Evolutionary conservation across 2,888 invertebrate species (phyloP), one percentile per base, ranked within the genome.

Genomic region (Venusia cambrica): DNA sequence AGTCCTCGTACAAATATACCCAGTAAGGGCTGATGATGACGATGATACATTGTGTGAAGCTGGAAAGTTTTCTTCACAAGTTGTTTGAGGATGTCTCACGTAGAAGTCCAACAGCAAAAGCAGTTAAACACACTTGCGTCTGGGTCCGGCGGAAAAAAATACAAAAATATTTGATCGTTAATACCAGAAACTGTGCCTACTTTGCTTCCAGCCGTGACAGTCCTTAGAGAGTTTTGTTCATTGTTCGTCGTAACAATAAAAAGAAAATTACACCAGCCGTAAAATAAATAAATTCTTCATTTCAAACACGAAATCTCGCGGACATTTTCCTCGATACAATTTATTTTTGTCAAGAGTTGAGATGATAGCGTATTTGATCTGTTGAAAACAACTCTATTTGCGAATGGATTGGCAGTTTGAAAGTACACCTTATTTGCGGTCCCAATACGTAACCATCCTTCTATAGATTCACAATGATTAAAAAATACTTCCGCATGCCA

Each of bases 191-290:
- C 19, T 29, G 33, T 16, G n/a, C n/a, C n/a, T n/a, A 6, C 22
- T 16, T 9, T 41, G 6, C 15, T 26, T 35, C 30, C 38, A 42
- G 41, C 31, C 33, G 34, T 47, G 45, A 36, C 40, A 40, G 33
- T 46, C 45, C 40, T 45, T 31, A 45, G 47, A 43, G 37, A 44
- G 31, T 38, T 28, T 29, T 24, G 31, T 45, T 45, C 47, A 40
- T 50, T 45, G 42, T 50, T 47, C 49, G 41, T 43, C 37, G 43
- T 41, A 44, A 48, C 37, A 50, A 40, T 45, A 45, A 45, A 48
- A 48, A 45, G 38, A 48, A 51, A 51, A 51, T 45, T 44, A 51
- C 41, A 35, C 32, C 35, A 37, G 33, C 30, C 38, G 46, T 50
- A 45, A 48, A 43, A 44, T 41, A 50, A 45, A 48, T 38, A 40